These are phyloP conservation scores for Caretta caretta DNA, from an alignment of 2,113 vertebrate species.

Conservation along the genomic window DNA sequence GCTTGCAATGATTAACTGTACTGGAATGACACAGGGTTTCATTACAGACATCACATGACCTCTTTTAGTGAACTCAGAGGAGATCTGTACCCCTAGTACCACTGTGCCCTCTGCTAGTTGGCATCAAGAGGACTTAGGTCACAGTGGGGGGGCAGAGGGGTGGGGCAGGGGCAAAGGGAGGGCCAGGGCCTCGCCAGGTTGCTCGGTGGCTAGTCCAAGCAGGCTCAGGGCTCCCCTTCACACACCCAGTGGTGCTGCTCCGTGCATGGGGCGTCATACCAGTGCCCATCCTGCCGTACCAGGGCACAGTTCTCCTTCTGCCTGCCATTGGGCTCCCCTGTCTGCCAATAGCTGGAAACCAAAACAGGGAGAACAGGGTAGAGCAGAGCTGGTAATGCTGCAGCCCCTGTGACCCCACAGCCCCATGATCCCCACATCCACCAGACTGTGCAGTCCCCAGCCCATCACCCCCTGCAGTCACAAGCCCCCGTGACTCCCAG, in stretches of 20 bases:
- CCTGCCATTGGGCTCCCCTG: neutral
- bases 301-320: neutral
- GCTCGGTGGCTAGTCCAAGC: neutral
- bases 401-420: neutral
- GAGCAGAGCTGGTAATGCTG: neutral
- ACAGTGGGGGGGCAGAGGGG: neutral
- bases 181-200: neutral
- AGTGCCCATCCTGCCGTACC: neutral
- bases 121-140: neutral
- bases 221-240: neutral
- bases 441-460: neutral
- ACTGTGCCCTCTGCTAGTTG: neutral
- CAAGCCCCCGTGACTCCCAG: neutral
- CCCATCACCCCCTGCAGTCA: neutral
- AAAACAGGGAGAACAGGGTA: neutral
- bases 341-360: neutral
- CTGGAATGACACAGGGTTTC: neutral
- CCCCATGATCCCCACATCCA: too few relatives aligned
- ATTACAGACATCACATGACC: neutral
- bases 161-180: neutral
- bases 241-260: neutral
- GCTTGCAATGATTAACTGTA: neutral
- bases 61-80: neutral
- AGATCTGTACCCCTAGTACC: neutral
- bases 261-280: neutral